Evolutionary conservation across 2,797 vertebrate genomes (phyloP).

Genomic region (Tolypeutes matacus): DNA sequence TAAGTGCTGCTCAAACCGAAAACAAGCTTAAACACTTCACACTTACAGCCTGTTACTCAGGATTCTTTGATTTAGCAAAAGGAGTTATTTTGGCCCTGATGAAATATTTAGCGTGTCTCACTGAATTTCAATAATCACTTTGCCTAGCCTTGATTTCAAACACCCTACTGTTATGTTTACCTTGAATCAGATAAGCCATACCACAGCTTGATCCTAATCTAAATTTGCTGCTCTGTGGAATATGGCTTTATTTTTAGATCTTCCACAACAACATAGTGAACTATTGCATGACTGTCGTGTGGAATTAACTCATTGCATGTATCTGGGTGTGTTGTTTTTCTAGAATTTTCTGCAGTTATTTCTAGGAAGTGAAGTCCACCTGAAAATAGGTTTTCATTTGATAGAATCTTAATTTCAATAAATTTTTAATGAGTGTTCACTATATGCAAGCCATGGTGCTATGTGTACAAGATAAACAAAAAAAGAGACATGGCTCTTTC

Average conservation of each 20-base stretch:
- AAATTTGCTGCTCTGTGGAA: not conserved
- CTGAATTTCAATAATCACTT: conserved; percentile 30
- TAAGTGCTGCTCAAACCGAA: not conserved
- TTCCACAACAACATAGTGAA: not conserved
- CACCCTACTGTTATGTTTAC: not conserved
- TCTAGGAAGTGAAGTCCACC: not conserved
- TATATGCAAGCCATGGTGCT: not conserved
- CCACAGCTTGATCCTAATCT: not conserved
- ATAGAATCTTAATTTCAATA: not conserved
- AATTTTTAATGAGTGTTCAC: not conserved
- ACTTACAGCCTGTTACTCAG: not conserved
- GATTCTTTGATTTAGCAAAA: conserved; percentile 41
- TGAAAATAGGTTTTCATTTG: not conserved
- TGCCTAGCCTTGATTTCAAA: not conserved
- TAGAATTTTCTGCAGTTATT: not conserved
- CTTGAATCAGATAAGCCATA: not conserved
- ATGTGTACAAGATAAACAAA: not conserved
- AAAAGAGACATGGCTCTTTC: not conserved
- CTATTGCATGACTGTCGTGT: not conserved
- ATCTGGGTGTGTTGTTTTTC: not conserved
- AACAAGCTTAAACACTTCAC: not conserved
- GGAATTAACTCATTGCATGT: not conserved
- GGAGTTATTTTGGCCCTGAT: not conserved
- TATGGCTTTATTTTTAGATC: not conserved
- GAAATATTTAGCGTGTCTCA: conserved; percentile 10